Conservation (phyloP, 2,113 vertebrate genomes). For the Engystomops pustulosus region DNA sequence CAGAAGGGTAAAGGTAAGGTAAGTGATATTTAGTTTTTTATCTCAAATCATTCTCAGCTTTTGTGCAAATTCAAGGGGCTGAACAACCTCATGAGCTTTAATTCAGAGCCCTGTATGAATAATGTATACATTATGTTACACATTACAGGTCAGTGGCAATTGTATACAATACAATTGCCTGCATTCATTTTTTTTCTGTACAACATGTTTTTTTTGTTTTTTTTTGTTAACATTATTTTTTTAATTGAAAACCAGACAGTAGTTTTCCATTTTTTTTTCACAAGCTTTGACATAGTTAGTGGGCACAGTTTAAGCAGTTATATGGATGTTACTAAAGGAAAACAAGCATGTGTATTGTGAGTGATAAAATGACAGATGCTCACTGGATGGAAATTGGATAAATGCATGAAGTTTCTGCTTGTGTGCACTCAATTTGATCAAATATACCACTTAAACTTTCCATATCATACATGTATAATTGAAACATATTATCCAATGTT, state of each 20-base stretch:
- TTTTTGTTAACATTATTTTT: too few species aligned
- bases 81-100: too few species aligned
- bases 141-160: background rate
- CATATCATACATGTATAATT: background rate
- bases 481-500: background rate
- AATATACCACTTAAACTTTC: background rate
- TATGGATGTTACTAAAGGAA: background rate
- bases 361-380: background rate
- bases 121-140: background rate
- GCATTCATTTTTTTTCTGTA: background rate
- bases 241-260: too few species aligned
- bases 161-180: background rate
- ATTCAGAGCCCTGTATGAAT: too few species aligned
- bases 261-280: too few species aligned
- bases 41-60: too few species aligned
- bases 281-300: too few species aligned
- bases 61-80: too few species aligned
- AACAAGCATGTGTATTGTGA: background rate
- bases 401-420: background rate
- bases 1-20: too few species aligned
- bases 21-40: too few species aligned
- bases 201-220: too few species aligned
- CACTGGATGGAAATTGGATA: background rate
- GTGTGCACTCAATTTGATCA: background rate
- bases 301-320: background rate